A percentile compares a stretch with the other conserved stretches of the same genome.
Conservation (phyloP, 2,797 vertebrate species). For the Darevskia mixta region DNA sequence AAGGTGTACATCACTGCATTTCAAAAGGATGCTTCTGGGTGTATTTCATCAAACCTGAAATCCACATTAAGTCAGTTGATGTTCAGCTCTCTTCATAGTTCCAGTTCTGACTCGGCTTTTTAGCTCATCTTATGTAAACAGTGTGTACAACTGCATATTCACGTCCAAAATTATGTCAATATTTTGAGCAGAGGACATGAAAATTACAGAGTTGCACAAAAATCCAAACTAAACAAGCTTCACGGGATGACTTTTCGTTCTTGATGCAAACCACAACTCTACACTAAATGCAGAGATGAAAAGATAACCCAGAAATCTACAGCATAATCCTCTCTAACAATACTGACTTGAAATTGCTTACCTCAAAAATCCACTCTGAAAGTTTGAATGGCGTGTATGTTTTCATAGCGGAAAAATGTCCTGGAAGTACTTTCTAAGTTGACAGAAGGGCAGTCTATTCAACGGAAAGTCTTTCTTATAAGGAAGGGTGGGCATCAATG, state of each 20-base stretch:
- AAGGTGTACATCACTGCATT: slow-evolving; percentile 1
- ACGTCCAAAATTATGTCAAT: background rate
- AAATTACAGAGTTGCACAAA: background rate
- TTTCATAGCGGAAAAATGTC: slow-evolving; percentile 17
- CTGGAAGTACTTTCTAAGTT: background rate
- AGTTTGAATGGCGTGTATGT: slow-evolving; percentile 4
- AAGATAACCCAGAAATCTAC: slow-evolving; percentile 20
- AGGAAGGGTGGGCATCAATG: background rate
- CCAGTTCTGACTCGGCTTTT: background rate
- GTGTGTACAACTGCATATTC: background rate
- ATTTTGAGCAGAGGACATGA: slow-evolving; percentile 14
- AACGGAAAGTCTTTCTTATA: background rate
- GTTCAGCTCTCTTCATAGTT: slow-evolving; percentile 2
- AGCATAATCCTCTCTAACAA: background rate
- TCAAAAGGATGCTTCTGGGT: background rate
- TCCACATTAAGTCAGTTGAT: background rate
- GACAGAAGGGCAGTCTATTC: background rate
- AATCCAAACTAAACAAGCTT: slow-evolving; percentile 26
- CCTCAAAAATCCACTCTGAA: background rate
- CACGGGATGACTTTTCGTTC: background rate
- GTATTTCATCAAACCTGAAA: slow-evolving; percentile 2
- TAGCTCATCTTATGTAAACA: slow-evolving; percentile 8
- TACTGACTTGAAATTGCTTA: slow-evolving; percentile 5
- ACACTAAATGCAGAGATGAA: slow-evolving; percentile 14
- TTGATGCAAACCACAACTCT: background rate